Conservation (phyloP, 2,113 vertebrate genomes). For the Pontoporia blainvillei region DNA sequence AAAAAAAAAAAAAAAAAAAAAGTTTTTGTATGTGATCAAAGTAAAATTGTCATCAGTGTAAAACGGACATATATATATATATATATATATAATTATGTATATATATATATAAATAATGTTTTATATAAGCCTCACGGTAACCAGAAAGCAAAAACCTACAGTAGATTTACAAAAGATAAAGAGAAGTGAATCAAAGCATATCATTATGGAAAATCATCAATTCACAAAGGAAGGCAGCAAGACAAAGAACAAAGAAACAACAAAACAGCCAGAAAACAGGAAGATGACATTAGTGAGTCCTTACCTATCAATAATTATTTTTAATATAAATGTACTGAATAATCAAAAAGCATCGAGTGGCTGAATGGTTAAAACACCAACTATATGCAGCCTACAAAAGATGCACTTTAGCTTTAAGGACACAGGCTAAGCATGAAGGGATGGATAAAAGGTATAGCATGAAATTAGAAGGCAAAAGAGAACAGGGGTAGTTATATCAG, state of each 20-base stretch:
- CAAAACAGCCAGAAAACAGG: not conserved
- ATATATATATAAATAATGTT: not conserved
- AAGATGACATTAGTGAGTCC: not conserved
- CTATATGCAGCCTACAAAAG: not conserved
- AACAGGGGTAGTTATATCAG: not conserved
- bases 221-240: not conserved
- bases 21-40: not conserved
- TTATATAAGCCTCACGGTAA: not conserved
- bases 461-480: not conserved
- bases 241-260: not conserved
- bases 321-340: not conserved
- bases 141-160: not conserved
- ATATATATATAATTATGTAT: not conserved
- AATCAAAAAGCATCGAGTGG: not conserved
- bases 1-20: no score
- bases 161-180: not conserved
- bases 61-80: not conserved
- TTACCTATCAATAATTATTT: not conserved
- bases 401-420: not conserved
- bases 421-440: not conserved
- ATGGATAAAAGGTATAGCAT: not conserved
- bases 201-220: not conserved
- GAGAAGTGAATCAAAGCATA: not conserved
- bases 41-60: not conserved
- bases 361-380: not conserved